Evolutionary conservation across 2,888 invertebrate genomes (phyloP).

Genomic region (Parascotia fuliginaria): DNA sequence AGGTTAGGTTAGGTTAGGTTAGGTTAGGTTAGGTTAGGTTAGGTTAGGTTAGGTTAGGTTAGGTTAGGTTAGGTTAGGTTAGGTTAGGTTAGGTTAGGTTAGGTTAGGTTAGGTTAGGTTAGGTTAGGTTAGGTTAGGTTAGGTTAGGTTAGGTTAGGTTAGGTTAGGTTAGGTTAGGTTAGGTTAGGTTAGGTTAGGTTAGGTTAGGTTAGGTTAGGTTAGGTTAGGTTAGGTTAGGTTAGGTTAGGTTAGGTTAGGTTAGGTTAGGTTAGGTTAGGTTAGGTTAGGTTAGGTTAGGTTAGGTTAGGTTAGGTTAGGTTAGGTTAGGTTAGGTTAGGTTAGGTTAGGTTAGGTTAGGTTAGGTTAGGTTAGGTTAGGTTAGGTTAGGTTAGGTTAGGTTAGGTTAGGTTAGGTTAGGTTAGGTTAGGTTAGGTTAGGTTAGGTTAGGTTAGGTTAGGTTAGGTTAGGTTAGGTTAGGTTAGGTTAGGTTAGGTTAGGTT

Average conservation of each 20-base stretch:
- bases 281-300: not conserved
- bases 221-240: not conserved
- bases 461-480: slow-evolving; percentile 29
- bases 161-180: no score
- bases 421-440: slow-evolving; percentile 23
- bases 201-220: no score
- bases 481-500: slow-evolving; percentile 31
- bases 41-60: slow-evolving; percentile 12
- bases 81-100: not conserved
- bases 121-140: not conserved
- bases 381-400: slow-evolving; percentile 28
- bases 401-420: slow-evolving; percentile 27
- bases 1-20: slow-evolving; percentile 23
- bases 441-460: slow-evolving; percentile 23
- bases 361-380: slow-evolving; percentile 26
- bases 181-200: no score
- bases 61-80: not conserved
- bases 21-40: slow-evolving; percentile 11
- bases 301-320: slow-evolving; percentile 12
- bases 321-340: slow-evolving; percentile 25
- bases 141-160: no score
- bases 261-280: not conserved
- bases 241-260: not conserved
- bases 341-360: slow-evolving; percentile 22
- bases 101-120: not conserved